Conservation (phyloP, 2,113 vertebrate species). For the Agapornis roseicollis region DNA sequence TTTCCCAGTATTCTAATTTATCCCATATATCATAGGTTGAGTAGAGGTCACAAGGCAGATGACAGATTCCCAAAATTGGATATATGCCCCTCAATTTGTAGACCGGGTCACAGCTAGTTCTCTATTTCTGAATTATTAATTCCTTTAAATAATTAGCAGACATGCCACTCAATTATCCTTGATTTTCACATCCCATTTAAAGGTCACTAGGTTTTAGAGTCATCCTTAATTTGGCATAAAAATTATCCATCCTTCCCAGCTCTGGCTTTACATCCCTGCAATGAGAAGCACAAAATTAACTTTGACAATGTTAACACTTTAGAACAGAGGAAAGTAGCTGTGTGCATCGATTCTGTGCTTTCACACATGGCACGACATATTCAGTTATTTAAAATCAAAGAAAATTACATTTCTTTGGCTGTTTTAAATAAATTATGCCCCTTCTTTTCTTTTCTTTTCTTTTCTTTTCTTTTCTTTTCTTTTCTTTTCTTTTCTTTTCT, state of each 20-base stretch:
- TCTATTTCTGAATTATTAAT: conserved; percentile 55
- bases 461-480: too few species aligned
- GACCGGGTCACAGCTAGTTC: conserved; percentile 1
- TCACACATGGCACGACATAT: not conserved
- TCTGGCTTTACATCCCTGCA: not conserved
- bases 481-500: too few species aligned
- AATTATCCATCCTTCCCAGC: conserved; percentile 32
- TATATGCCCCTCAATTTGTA: not conserved
- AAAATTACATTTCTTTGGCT: not conserved
- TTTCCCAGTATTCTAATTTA: conserved; percentile 9
- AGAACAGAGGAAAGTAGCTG: not conserved
- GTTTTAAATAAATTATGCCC: not conserved
- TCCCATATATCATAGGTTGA: not conserved
- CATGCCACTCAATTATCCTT: conserved; percentile 64
- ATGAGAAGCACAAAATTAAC: conserved; percentile 7
- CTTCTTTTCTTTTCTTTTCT: not conserved
- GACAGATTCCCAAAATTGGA: not conserved
- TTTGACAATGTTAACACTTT: conserved; percentile 37
- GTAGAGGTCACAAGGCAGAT: not conserved
- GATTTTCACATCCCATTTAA: conserved; percentile 68
- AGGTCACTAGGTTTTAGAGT: conserved; percentile 66
- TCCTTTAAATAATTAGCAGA: conserved; percentile 66
- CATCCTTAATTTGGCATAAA: conserved; percentile 61
- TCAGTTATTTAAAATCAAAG: not conserved
- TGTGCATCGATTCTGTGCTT: not conserved